Evolutionary conservation across 2,888 invertebrate genomes (phyloP).

Genomic region (Cyaniris semiargus): DNA sequence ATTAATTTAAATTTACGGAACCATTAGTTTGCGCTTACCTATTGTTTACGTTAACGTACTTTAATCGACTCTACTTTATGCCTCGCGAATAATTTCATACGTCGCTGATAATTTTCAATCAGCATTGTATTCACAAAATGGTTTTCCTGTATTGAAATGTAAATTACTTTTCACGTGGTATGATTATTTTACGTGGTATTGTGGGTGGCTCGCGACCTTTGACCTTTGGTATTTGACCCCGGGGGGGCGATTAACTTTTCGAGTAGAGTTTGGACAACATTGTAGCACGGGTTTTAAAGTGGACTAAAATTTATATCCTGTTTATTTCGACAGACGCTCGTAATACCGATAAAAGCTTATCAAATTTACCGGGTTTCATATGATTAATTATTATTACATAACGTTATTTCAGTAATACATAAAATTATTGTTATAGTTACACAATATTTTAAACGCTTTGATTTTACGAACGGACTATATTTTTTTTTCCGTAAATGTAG

Average conservation of each 20-base stretch:
- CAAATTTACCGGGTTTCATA: background rate
- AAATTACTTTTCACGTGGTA: slow-evolving; percentile 6
- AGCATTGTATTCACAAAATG: background rate
- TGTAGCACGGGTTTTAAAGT: background rate
- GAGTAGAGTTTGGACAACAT: background rate
- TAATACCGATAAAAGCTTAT: background rate
- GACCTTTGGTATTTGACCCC: background rate
- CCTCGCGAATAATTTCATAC: background rate
- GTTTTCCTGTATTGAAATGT: slow-evolving; percentile 2
- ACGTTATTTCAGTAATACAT: background rate
- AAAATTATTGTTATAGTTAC: no score
- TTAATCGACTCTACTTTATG: background rate
- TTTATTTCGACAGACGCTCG: background rate
- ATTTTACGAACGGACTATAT: no score
- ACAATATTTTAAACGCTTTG: no score
- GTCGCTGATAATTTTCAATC: background rate
- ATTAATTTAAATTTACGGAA: background rate
- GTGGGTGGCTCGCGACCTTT: background rate
- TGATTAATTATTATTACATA: no score
- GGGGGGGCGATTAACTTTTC: background rate
- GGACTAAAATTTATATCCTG: background rate
- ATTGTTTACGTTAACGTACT: background rate
- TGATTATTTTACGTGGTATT: background rate
- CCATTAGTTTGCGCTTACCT: background rate
- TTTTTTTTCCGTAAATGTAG: no score